Evolutionary conservation across 92 coral and sea anemone species (phyloP).

Genomic region (Palythoa heliodiscus): DNA sequence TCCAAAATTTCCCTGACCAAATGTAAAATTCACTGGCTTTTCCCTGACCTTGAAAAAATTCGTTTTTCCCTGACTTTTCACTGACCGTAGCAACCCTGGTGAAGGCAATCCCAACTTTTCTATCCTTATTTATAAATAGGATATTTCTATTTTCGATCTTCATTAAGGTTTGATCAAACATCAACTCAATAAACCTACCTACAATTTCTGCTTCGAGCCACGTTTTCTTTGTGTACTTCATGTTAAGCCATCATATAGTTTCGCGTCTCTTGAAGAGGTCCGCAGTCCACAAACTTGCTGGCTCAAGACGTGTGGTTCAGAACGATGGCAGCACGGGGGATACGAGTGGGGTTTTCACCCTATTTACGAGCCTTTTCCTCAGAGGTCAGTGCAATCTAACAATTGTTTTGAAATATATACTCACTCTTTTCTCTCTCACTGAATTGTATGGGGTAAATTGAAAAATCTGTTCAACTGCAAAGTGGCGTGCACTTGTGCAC

Average conservation of each 20-base stretch:
- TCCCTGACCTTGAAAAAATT: too few species aligned
- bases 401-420: not conserved
- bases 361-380: conserved; percentile 27
- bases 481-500: conserved; percentile 13
- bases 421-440: not conserved
- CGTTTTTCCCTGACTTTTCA: too few species aligned
- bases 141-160: not conserved
- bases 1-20: too few species aligned
- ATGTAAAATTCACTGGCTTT: too few species aligned
- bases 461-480: not conserved
- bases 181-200: not conserved
- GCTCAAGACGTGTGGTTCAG: not conserved
- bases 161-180: not conserved
- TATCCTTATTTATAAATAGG: not conserved
- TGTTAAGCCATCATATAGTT: not conserved
- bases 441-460: not conserved
- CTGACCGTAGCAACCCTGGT: too few species aligned
- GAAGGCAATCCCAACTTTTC: not conserved
- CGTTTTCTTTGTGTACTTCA: not conserved
- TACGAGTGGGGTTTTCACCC: not conserved
- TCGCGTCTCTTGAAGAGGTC: not conserved
- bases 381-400: conserved; percentile 11
- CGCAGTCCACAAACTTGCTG: conserved; percentile 22
- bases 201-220: not conserved
- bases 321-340: conserved; percentile 28